These are phyloP conservation scores for Datnioides undecimradiatus DNA, from an alignment of 2,113 vertebrate genomes.

Conservation along the genomic window DNA sequence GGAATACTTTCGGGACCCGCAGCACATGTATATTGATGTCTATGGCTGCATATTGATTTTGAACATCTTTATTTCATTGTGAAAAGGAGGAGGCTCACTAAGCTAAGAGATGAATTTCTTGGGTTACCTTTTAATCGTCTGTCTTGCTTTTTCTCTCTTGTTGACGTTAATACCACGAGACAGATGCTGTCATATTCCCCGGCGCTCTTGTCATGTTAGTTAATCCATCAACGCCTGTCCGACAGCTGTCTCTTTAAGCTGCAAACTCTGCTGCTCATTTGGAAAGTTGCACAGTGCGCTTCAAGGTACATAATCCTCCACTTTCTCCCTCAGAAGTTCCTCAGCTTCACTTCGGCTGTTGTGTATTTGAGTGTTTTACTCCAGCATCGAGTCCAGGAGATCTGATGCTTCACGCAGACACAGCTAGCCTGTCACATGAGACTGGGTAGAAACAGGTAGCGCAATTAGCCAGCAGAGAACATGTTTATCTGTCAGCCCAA, in stretches of 20 bases:
- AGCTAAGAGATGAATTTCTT: constrained; percentile 17
- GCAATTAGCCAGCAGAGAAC: constrained; percentile 75
- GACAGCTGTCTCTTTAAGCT: constrained; percentile 58
- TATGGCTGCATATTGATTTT: constrained; percentile 65
- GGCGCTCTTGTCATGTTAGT: constrained; percentile 49
- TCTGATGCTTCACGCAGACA: constrained; percentile 66
- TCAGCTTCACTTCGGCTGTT: constrained; percentile 30
- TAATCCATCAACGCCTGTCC: constrained; percentile 54
- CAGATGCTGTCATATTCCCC: constrained; percentile 58
- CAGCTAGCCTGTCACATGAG: constrained; percentile 64
- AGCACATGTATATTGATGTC: constrained; percentile 71
- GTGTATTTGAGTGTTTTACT: constrained; percentile 54
- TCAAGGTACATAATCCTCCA: constrained; percentile 48
- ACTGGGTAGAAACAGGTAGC: constrained; percentile 69
- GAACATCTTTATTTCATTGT: constrained; percentile 71
- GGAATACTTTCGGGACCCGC: constrained; percentile 66
- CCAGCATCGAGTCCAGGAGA: constrained; percentile 52
- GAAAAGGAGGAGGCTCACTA: constrained; percentile 24
- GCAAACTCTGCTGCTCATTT: constrained; percentile 56
- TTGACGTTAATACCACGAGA: constrained; percentile 51
- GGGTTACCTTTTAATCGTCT: constrained; percentile 31
- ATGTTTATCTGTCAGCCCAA: constrained; percentile 77
- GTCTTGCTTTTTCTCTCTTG: constrained; percentile 1
- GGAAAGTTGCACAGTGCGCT: constrained; percentile 54
- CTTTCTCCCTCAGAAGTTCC: constrained; percentile 47